These are phyloP conservation scores for Drosophila carrolli DNA, from an alignment of 1,140 invertebrate genomes.

Conservation along the genomic window DNA sequence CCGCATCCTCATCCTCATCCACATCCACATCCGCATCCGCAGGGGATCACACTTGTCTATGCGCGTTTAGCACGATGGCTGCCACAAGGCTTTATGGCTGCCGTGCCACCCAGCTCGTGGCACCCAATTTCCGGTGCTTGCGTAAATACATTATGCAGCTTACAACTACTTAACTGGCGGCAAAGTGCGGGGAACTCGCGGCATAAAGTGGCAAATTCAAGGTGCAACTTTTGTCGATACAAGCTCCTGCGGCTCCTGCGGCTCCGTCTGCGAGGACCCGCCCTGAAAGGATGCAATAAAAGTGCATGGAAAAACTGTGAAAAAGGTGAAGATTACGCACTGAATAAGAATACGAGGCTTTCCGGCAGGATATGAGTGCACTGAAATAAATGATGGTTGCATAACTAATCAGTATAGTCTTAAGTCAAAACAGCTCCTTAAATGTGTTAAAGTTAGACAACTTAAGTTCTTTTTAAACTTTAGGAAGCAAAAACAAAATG, in stretches of 20 bases:
- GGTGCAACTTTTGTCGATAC: conserved; percentile 78
- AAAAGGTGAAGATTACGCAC: conserved; percentile 80
- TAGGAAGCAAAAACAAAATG: too few relatives aligned
- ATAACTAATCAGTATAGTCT: too few relatives aligned
- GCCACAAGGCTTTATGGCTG: conserved; percentile 50
- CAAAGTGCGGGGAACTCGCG: conserved; percentile 30
- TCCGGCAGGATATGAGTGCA: conserved; percentile 24
- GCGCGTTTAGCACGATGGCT: conserved; percentile 67
- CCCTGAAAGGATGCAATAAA: conserved; percentile 66
- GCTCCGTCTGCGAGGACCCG: neutral
- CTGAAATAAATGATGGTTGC: neutral
- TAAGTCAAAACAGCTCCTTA: neutral
- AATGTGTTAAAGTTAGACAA: too few relatives aligned
- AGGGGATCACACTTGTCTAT: conserved; percentile 74
- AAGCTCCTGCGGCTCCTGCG: conserved; percentile 26
- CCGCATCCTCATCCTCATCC: conserved; percentile 28
- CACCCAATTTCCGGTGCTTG: conserved; percentile 80
- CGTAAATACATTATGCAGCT: conserved; percentile 82
- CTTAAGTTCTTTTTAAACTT: too few relatives aligned
- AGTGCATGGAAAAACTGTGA: conserved; percentile 66
- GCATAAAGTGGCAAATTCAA: conserved; percentile 74
- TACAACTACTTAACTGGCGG: conserved; percentile 72
- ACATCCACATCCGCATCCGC: conserved; percentile 38
- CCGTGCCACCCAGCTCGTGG: conserved; percentile 42
- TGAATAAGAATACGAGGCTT: conserved; percentile 72